These are phyloP conservation scores for Phalera bucephala DNA, from an alignment of 2,888 invertebrate species.

Conservation along the genomic window DNA sequence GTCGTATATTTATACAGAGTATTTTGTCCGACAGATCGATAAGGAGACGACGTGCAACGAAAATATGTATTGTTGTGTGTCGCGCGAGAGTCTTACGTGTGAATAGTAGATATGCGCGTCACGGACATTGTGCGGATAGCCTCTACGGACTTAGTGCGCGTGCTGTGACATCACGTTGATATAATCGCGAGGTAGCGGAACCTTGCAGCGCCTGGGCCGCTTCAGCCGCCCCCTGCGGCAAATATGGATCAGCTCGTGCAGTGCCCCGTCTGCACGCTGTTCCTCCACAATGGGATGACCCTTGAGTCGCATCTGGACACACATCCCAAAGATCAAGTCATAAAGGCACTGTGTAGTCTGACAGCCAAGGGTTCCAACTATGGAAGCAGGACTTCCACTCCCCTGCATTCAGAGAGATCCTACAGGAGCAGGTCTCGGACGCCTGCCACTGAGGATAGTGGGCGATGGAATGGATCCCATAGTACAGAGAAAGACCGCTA, in stretches of 20 bases:
- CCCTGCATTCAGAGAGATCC: constrained; percentile 65
- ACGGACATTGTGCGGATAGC: constrained; percentile 60
- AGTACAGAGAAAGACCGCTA: constrained; percentile 64
- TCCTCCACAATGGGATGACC: constrained; percentile 91
- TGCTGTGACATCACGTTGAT: constrained; percentile 47
- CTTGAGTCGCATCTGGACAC: constrained; percentile 92
- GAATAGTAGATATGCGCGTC: constrained; percentile 72
- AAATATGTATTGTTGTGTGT: constrained; percentile 70
- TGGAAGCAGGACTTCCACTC: constrained; percentile 68
- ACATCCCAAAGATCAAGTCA: constrained; percentile 94
- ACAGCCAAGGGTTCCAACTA: constrained; percentile 69
- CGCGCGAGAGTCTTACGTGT: constrained; percentile 60
- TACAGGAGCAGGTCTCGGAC: constrained; percentile 69
- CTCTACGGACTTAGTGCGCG: constrained; percentile 55
- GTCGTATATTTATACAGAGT: constrained; percentile 59
- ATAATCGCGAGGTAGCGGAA: constrained; percentile 27
- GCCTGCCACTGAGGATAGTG: constrained; percentile 60
- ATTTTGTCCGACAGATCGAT: constrained; percentile 79
- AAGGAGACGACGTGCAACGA: constrained; percentile 66
- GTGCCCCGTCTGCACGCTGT: constrained; percentile 94
- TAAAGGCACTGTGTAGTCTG: constrained; percentile 87
- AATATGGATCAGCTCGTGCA: constrained; percentile 79
- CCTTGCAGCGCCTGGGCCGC: constrained; percentile 18
- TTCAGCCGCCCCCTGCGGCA: constrained; percentile 22
- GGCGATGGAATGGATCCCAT: constrained; percentile 54